phyloP scores from a whole-genome alignment of 2,888 invertebrate genomes.

The Latheticus oryzae region DNA sequence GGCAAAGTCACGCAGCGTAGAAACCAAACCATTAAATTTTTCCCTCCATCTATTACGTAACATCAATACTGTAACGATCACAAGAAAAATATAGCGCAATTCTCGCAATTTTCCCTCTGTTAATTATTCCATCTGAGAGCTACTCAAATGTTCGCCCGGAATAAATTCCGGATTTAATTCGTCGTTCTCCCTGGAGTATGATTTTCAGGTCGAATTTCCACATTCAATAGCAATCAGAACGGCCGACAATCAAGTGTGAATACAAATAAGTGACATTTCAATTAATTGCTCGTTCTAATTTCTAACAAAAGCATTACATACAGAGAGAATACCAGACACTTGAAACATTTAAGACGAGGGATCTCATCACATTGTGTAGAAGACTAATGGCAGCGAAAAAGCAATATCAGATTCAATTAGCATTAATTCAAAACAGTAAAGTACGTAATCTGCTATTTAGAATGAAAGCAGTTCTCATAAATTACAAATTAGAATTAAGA shows the following conservation, averaged over 20 bases:
- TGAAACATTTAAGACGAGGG: constrained; percentile 11
- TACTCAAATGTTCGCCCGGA: constrained; percentile 3
- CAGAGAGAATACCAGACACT: constrained; percentile 5
- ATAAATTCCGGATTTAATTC: constrained; percentile 18
- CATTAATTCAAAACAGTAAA: too few relatives aligned
- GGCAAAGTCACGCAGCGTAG: constrained; percentile 17
- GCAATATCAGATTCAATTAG: constrained; percentile 3
- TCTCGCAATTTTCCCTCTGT: neutral
- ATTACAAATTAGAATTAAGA: too few relatives aligned
- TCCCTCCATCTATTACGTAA: constrained; percentile 5
- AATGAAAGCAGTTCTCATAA: too few relatives aligned
- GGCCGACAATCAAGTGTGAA: constrained; percentile 14
- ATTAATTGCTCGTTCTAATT: constrained; percentile 23
- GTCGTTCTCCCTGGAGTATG: constrained; percentile 10
- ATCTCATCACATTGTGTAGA: constrained; percentile 3
- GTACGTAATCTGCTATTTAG: too few relatives aligned
- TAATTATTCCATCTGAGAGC: constrained; percentile 8
- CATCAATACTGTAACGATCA: constrained; percentile 18
- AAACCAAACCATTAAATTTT: constrained; percentile 11
- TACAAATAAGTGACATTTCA: constrained; percentile 28
- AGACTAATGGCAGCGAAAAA: constrained; percentile 14
- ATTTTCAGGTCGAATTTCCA: constrained; percentile 19
- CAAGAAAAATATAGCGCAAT: neutral
- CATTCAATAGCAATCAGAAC: constrained; percentile 18
- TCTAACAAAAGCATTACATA: constrained; percentile 11